A percentile compares a stretch with the other conserved stretches of the same genome.
Conservation (phyloP, 2,888 invertebrate species). For the Mythimna pallens region DNA sequence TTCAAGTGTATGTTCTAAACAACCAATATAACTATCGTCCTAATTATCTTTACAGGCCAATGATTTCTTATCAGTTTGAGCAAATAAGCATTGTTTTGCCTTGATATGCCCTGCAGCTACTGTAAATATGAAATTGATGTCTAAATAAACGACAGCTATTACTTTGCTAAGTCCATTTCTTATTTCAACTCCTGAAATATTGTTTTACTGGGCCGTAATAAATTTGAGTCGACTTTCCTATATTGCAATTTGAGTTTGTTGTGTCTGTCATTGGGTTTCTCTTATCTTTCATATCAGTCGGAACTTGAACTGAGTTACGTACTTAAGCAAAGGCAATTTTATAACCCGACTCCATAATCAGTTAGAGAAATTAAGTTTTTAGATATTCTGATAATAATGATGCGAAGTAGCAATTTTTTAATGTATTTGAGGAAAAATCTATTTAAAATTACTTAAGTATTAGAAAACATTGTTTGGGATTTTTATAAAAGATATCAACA, state of each 20-base stretch:
- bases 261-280: slow-evolving; percentile 1
- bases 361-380: slow-evolving; percentile 38
- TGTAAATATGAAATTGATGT: slow-evolving; percentile 32
- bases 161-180: slow-evolving; percentile 7
- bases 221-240: slow-evolving; percentile 9
- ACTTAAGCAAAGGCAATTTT: slow-evolving; percentile 57
- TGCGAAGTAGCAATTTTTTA: slow-evolving; percentile 14
- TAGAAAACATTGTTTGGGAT: slow-evolving; percentile 1
- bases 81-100: slow-evolving; percentile 47
- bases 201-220: background rate
- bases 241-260: background rate
- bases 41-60: slow-evolving; percentile 50
- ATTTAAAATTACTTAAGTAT: background rate
- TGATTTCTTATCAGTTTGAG: slow-evolving; percentile 54
- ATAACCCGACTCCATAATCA: slow-evolving; percentile 34
- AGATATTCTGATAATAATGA: slow-evolving; percentile 45
- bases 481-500: slow-evolving; percentile 7
- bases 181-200: slow-evolving; percentile 4
- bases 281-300: slow-evolving; percentile 48
- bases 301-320: slow-evolving; percentile 58
- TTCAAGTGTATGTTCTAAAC: slow-evolving; percentile 27
- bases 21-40: slow-evolving; percentile 24
- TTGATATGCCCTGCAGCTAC: slow-evolving; percentile 28
- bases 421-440: slow-evolving; percentile 16
- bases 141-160: slow-evolving; percentile 42